Evolutionary conservation across 2,113 vertebrate genomes (phyloP).

Genomic region (Caretta caretta): DNA sequence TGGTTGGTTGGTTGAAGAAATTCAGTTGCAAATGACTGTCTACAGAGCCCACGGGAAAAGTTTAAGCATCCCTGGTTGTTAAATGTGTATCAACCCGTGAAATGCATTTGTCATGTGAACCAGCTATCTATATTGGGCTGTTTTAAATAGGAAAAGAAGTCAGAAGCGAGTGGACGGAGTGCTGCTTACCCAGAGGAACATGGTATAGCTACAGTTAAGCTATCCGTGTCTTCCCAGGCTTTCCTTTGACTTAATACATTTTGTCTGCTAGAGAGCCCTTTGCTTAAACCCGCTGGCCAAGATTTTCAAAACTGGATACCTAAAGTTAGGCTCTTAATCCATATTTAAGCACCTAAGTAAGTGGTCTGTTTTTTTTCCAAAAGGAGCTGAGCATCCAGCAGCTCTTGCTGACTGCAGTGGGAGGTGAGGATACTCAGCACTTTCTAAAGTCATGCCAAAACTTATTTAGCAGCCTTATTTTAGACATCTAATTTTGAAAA

Average conservation of each 20-base stretch:
- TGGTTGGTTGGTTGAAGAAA: neutral
- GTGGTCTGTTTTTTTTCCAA: neutral
- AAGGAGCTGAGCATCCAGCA: accelerated
- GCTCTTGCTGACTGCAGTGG: neutral
- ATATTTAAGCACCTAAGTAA: neutral
- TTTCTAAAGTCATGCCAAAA: neutral
- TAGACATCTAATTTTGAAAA: neutral
- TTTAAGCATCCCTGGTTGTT: neutral
- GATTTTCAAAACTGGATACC: neutral
- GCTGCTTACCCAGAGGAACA: neutral
- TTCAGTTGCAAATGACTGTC: neutral
- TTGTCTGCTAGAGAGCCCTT: neutral
- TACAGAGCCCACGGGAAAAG: neutral
- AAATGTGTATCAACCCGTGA: neutral
- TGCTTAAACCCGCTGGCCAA: neutral
- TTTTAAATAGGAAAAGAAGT: neutral
- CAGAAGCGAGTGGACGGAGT: neutral
- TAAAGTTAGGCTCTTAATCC: neutral
- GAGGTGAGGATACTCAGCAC: neutral
- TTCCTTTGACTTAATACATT: neutral
- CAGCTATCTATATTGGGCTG: neutral
- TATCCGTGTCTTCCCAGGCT: neutral
- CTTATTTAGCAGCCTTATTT: neutral
- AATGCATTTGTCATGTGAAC: neutral
- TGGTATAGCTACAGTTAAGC: neutral